These are phyloP conservation scores for Drosophila leontia DNA, from an alignment of 1,140 invertebrate species.

Conservation along the genomic window DNA sequence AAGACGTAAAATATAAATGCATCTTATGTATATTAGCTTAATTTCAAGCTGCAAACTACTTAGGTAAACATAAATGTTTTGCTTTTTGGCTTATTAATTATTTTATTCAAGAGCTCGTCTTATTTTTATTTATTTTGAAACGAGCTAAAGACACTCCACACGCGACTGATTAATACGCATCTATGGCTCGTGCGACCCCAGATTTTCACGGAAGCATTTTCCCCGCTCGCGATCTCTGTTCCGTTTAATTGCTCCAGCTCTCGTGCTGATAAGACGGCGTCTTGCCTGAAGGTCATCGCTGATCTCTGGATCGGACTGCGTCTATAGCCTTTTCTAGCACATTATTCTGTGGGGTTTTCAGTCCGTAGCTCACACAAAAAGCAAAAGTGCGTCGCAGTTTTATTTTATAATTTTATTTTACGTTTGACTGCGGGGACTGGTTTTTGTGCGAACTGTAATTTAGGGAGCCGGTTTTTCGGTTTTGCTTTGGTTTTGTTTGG, in stretches of 20 bases:
- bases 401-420: conserved; percentile 36
- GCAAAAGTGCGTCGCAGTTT: conserved; percentile 68
- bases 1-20: too few species aligned
- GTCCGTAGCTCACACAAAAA: conserved; percentile 32
- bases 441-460: conserved; percentile 61
- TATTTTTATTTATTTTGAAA: not conserved
- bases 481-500: conserved; percentile 33
- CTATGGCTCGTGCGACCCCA: conserved; percentile 20
- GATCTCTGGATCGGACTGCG: conserved; percentile 16
- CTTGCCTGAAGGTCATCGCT: conserved; percentile 51
- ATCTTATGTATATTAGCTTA: too few species aligned
- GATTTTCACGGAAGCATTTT: conserved; percentile 29
- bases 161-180: conserved; percentile 8
- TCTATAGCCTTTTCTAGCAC: conserved; percentile 13
- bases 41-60: too few species aligned
- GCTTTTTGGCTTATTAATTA: not conserved
- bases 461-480: conserved; percentile 51
- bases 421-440: conserved; percentile 31
- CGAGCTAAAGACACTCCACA: not conserved
- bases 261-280: conserved; percentile 28
- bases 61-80: too few species aligned
- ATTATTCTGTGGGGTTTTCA: conserved; percentile 22
- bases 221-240: not conserved
- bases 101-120: not conserved
- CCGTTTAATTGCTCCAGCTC: conserved; percentile 18